phyloP scores from a whole-genome alignment of 2,113 vertebrate genomes.

The Nycticorax nycticorax region DNA sequence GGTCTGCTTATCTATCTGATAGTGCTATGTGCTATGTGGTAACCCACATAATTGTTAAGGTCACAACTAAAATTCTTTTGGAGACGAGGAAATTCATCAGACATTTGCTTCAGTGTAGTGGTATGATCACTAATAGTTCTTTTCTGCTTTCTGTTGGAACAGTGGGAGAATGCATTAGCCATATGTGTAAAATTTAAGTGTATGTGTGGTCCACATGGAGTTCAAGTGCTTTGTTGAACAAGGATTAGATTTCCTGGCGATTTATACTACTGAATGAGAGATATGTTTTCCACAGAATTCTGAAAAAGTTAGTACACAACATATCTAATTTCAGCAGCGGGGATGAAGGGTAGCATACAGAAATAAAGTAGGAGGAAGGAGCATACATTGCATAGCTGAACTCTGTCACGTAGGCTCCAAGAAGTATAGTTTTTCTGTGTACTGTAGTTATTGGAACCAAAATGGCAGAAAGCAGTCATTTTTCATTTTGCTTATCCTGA shows the following conservation, averaged over 20 bases:
- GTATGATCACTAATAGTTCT: neutral
- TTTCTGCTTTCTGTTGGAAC: neutral
- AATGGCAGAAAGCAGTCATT: slow-evolving; percentile 50
- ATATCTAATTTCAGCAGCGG: neutral
- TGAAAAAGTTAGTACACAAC: neutral
- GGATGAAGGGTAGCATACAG: neutral
- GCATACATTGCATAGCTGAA: neutral
- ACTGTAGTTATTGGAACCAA: slow-evolving; percentile 45
- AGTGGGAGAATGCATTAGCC: neutral
- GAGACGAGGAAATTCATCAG: neutral
- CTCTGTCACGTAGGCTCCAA: neutral
- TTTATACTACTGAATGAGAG: neutral
- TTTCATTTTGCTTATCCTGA: slow-evolving; percentile 68
- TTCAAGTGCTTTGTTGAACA: neutral
- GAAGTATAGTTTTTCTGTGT: slow-evolving; percentile 26
- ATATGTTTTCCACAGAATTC: neutral
- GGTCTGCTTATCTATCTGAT: neutral
- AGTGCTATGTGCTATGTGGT: neutral
- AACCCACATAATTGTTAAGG: neutral
- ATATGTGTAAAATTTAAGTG: neutral
- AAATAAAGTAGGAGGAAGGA: neutral
- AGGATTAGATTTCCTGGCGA: neutral
- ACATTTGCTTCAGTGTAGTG: neutral
- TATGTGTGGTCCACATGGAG: neutral
- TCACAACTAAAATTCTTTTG: neutral